Evolutionary conservation across 2,797 vertebrate genomes (phyloP), one percentile per base, ranked within the genome.

Genomic region (Melanotaenia trifasciata): DNA sequence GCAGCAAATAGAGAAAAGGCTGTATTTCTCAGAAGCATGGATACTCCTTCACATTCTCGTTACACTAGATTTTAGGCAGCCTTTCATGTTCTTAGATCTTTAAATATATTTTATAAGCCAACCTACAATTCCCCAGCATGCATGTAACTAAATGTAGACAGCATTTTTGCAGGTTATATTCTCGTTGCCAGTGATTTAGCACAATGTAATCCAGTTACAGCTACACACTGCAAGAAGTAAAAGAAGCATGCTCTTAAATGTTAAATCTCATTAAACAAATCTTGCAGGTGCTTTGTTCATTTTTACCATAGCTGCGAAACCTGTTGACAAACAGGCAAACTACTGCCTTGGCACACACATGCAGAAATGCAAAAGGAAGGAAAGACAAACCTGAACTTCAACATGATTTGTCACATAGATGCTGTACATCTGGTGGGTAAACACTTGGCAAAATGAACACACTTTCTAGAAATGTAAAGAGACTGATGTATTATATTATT

Each of bases 161-260:
- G 43, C n/a, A 51, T 60, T 58, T 67, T 14, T 67, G 24, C 32
- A 35, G 61, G 58, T 51, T 65, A 50, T 78, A 63, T 51, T 30
- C 64, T 81, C 58, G 58, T 43, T 72, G 80, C 76, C 72, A 82
- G 16, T 51, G n/a, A 68, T 73, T 83, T 67, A 30, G 16, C 67
- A 70, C 4, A 58, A 62, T 69, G 36, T 43, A 79, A 80, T 66
- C 69, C 68, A 59, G 67, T 72, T 70, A 70, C 36, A 64, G 64
- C 51, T 47, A 26, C 38, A 51, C 9, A 59, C 22, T 65, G 30
- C 22, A 53, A 58, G 58, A 72, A 69, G n/a, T 32, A n/a, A 60
- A 47, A 50, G 64, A 47, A 62, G 33, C 54, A 71, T 32, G 20
- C 71, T 51, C 51, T 24, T 20, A 32, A 35, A 4, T 63, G 57